Evolutionary conservation across 2,797 vertebrate genomes (phyloP).

Genomic region (Clarias platycephalus): DNA sequence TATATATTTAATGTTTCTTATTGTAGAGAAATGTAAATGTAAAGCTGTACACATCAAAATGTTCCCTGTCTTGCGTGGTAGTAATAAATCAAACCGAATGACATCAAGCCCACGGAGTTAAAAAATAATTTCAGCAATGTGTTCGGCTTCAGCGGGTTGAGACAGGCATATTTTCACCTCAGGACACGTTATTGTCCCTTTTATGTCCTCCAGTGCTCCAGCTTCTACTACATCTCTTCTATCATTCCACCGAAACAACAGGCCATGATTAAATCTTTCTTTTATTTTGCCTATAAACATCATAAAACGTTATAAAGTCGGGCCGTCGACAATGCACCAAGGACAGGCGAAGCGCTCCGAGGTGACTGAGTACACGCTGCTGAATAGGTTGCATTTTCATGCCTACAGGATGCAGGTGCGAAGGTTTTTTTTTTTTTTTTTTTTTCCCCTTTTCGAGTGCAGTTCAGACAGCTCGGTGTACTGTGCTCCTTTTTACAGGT

Average conservation of each 20-base stretch:
- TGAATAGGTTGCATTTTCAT: background rate
- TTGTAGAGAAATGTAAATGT: background rate
- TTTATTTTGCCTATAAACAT: conserved; percentile 26
- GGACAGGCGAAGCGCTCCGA: background rate
- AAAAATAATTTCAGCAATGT: background rate
- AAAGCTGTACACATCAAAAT: background rate
- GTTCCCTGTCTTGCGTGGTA: background rate
- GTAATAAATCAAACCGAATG: background rate
- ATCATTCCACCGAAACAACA: background rate
- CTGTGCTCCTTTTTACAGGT: background rate
- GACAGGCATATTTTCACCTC: conserved; percentile 3
- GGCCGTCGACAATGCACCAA: background rate
- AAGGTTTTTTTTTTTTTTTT: background rate
- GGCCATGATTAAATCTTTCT: background rate
- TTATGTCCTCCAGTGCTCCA: background rate
- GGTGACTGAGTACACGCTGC: background rate
- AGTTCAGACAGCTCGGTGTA: background rate
- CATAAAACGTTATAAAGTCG: background rate
- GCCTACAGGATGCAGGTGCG: conserved; percentile 43
- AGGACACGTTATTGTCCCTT: background rate
- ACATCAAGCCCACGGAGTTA: background rate
- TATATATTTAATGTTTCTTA: background rate
- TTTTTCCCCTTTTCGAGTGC: background rate
- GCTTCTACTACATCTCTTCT: background rate
- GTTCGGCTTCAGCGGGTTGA: background rate